A percentile compares a stretch with the other conserved stretches of the same genome.
phyloP scores from a whole-genome alignment of 2,113 vertebrate species.

The Nanorana parkeri region DNA sequence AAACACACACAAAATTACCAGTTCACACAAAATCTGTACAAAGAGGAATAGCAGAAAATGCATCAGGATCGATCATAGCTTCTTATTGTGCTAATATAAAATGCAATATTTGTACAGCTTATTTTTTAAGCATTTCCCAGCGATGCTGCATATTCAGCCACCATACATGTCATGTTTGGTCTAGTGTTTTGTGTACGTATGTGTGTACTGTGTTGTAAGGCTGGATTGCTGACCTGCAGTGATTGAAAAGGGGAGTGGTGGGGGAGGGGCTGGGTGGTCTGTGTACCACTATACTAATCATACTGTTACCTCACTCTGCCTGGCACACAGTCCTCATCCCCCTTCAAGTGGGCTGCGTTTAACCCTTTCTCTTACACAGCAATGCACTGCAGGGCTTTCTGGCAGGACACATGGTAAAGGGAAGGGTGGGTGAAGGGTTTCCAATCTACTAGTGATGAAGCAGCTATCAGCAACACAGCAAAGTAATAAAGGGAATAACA shows the following conservation, averaged over 20 bases:
- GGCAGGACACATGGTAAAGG: constrained; percentile 32
- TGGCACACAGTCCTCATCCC: constrained; percentile 39
- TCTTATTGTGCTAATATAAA: too few species aligned
- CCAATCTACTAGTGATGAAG: constrained; percentile 35
- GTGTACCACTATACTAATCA: constrained; percentile 55
- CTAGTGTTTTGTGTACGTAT: constrained; percentile 33
- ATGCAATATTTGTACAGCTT: too few species aligned
- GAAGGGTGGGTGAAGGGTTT: constrained; percentile 30
- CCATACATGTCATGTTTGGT: neutral
- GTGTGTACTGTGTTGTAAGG: constrained; percentile 39
- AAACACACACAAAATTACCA: neutral
- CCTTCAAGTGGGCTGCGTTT: constrained; percentile 39
- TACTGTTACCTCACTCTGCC: constrained; percentile 55
- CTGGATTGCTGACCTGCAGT: constrained; percentile 56
- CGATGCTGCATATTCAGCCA: neutral
- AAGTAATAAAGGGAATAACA: neutral
- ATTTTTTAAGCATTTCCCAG: neutral
- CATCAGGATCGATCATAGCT: neutral
- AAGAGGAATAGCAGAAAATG: neutral
- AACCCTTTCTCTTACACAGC: constrained; percentile 28
- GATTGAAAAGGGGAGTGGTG: constrained; percentile 51
- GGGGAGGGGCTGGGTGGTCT: constrained; percentile 56
- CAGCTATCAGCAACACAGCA: constrained; percentile 23
- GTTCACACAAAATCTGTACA: neutral
- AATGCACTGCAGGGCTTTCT: constrained; percentile 26